A percentile compares a stretch with the other conserved stretches of the same genome.
phyloP scores from a whole-genome alignment of 2,113 vertebrate species.

The Trachemys scripta region DNA sequence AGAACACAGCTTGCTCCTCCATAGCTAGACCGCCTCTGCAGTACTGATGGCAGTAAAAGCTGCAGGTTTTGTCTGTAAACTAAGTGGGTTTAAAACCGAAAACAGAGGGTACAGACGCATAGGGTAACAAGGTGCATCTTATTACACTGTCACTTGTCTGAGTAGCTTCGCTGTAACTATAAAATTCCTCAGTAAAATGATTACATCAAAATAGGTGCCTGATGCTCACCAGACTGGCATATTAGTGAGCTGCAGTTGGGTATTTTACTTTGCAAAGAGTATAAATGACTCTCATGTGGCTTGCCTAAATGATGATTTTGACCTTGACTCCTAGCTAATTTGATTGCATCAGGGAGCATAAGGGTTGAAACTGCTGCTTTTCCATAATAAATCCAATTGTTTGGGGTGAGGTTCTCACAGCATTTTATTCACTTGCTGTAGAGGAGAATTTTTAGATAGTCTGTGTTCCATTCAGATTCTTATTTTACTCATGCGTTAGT shows the following conservation, averaged over 20 bases:
- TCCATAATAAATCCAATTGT: neutral
- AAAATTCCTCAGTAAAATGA: neutral
- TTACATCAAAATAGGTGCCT: neutral
- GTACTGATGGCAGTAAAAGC: slow-evolving; percentile 3
- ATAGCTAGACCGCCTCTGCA: slow-evolving; percentile 19
- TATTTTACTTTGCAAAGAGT: neutral
- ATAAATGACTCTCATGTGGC: slow-evolving; percentile 14
- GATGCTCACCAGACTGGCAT: slow-evolving; percentile 7
- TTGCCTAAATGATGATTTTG: slow-evolving; percentile 9
- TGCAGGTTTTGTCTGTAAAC: neutral
- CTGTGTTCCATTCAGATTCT: neutral
- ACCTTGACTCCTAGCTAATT: slow-evolving; percentile 16
- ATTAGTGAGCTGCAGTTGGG: neutral
- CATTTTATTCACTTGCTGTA: rapidly evolving
- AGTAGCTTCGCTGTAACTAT: rapidly evolving
- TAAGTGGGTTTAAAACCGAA: neutral
- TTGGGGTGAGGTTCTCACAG: no score
- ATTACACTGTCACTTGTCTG: neutral
- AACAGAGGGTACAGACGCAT: neutral
- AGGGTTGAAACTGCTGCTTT: neutral
- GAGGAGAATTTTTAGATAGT: rapidly evolving
- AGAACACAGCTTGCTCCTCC: neutral
- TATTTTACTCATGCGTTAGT: neutral
- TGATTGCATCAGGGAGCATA: neutral
- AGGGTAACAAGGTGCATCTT: neutral